Percentiles rank a stretch among this genome's conserved stretches.
Conservation (phyloP, 1,140 invertebrate genomes). For the Cataglyphis hispanica region DNA sequence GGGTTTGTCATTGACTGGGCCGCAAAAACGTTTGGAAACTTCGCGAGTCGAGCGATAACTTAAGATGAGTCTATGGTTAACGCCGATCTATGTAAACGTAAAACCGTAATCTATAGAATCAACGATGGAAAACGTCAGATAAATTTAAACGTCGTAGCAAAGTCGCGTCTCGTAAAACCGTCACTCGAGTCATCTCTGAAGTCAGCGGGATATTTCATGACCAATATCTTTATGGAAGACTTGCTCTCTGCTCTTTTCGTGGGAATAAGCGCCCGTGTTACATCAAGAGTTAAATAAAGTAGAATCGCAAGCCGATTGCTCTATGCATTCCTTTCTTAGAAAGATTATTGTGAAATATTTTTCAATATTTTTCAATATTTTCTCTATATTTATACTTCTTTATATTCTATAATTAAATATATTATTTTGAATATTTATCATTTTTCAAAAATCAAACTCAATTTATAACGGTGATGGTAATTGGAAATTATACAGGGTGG, state of each 20-base stretch:
- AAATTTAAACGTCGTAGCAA: constrained; percentile 41
- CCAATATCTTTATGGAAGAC: not conserved
- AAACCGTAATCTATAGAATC: constrained; percentile 38
- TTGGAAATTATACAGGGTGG: too few relatives aligned
- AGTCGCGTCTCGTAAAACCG: constrained; percentile 46
- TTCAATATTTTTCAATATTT: not conserved
- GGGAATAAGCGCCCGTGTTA: not conserved
- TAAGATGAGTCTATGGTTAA: not conserved
- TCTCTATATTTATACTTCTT: too few relatives aligned
- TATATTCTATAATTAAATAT: not conserved
- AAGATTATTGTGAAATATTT: not conserved
- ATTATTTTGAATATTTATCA: constrained; percentile 13
- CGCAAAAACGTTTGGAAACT: constrained; percentile 42
- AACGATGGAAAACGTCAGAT: constrained; percentile 31
- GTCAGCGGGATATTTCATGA: not conserved
- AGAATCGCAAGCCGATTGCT: not conserved
- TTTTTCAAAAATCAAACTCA: not conserved
- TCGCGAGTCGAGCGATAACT: constrained; percentile 26
- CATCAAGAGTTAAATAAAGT: not conserved
- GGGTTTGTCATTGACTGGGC: constrained; percentile 50
- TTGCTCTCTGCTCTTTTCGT: not conserved
- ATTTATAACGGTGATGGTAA: too few relatives aligned
- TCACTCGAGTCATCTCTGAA: constrained; percentile 16
- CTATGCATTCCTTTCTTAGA: not conserved
- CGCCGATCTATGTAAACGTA: not conserved